Conservation (phyloP, 2,113 vertebrate genomes). For the Nestor notabilis region DNA sequence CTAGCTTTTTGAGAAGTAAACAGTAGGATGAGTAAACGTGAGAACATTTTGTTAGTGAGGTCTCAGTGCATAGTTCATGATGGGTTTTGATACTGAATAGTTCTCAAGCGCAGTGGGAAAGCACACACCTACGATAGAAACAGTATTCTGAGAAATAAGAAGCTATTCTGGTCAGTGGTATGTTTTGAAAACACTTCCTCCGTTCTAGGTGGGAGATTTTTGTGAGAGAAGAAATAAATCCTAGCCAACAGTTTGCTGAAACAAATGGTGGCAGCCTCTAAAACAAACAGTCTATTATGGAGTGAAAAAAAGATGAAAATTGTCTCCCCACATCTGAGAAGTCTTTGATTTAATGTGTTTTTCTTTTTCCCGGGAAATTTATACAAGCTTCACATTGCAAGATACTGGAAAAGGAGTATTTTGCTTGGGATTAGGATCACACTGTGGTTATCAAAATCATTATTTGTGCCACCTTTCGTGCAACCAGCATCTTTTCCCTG, state of each 20-base stretch:
- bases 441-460: not conserved
- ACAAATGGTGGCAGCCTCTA: not conserved
- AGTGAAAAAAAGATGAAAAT: not conserved
- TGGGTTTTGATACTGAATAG: not conserved
- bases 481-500: not conserved
- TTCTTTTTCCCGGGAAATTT: not conserved
- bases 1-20: not conserved
- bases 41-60: conserved; percentile 23
- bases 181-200: not conserved
- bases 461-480: not conserved
- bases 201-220: not conserved
- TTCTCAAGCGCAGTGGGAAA: not conserved
- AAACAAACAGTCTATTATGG: not conserved
- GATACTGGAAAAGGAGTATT: not conserved
- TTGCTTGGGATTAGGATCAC: not conserved
- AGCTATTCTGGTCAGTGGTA: conserved; percentile 26
- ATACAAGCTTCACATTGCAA: not conserved
- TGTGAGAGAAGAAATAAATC: conserved; percentile 8
- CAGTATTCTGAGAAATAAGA: conserved; percentile 5
- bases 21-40: not conserved
- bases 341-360: not conserved
- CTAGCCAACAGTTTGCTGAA: not conserved
- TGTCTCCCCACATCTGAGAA: not conserved
- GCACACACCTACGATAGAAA: not conserved
- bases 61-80: conserved; percentile 48